A percentile compares a stretch with the other conserved stretches of the same genome.
phyloP scores from a whole-genome alignment of 2,797 vertebrate genomes.

The Botia almorhae region DNA sequence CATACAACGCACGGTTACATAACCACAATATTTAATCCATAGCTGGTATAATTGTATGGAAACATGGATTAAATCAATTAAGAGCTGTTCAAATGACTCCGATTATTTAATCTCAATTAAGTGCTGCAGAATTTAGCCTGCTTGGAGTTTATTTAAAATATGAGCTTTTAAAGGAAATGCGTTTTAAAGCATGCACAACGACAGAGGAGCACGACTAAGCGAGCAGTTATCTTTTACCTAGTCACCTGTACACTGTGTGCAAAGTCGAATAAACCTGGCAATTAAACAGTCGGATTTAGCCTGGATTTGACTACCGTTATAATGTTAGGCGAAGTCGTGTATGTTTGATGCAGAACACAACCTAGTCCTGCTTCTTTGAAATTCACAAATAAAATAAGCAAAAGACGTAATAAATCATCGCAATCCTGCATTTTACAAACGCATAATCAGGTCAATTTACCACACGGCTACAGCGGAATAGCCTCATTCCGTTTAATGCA shows the following conservation, averaged over 20 bases:
- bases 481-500: background rate
- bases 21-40: background rate
- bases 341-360: background rate
- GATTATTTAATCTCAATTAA: background rate
- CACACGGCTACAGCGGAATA: background rate
- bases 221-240: background rate
- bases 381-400: background rate
- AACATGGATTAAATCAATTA: conserved; percentile 24
- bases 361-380: background rate
- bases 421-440: background rate
- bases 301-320: background rate
- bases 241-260: background rate
- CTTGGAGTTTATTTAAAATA: background rate
- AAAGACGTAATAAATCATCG: background rate
- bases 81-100: background rate
- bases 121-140: background rate
- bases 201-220: background rate
- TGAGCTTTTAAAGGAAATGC: background rate
- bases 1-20: background rate
- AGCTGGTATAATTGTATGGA: background rate
- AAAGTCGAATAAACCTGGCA: background rate
- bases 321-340: conserved; percentile 5
- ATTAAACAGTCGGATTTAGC: background rate
- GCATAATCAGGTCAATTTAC: conserved; percentile 1
- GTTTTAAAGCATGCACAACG: background rate